Percentiles rank a stretch among this genome's conserved stretches.
Conservation (phyloP, 1,140 invertebrate genomes). For the Drosophila melanica region DNA sequence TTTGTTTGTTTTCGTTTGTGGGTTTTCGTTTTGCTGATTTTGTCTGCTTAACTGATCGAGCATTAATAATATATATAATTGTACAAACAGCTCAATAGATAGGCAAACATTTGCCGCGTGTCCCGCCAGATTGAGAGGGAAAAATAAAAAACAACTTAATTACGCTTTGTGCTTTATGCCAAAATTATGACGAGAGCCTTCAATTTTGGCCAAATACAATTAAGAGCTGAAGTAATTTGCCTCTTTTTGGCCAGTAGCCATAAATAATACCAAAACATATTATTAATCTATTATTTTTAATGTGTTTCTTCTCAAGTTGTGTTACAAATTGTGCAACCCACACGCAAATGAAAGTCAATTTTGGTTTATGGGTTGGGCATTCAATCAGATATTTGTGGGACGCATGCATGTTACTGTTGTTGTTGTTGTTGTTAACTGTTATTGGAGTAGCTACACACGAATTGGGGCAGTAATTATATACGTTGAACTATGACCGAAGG, state of each 20-base stretch:
- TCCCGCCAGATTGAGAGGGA: conserved; percentile 37
- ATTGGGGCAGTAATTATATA: conserved; percentile 45
- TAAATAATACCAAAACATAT: conserved; percentile 53
- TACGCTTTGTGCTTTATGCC: conserved; percentile 58
- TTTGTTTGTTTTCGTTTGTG: background rate
- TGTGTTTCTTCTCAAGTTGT: conserved; percentile 1
- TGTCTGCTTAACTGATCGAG: conserved; percentile 44
- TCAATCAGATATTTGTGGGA: conserved; percentile 16
- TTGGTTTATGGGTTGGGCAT: conserved; percentile 31
- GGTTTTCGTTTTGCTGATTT: background rate
- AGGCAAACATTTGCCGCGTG: conserved; percentile 59
- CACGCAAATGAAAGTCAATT: conserved; percentile 46
- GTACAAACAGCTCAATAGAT: conserved; percentile 52
- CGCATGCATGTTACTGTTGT: too few relatives aligned
- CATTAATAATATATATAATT: conserved; percentile 39
- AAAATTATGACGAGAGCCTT: conserved; percentile 66
- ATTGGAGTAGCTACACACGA: conserved; percentile 38
- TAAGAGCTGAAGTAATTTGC: conserved; percentile 68
- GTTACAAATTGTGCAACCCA: conserved; percentile 68
- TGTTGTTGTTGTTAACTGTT: conserved; percentile 30
- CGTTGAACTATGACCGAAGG: background rate
- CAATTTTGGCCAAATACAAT: conserved; percentile 62
- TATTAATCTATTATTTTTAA: conserved; percentile 28
- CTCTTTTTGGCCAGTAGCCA: conserved; percentile 66
- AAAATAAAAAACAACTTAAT: conserved; percentile 71